These are phyloP conservation scores for Astreopora myriophthalma DNA, from an alignment of 64 coral and sea anemone genomes.

Conservation along the genomic window DNA sequence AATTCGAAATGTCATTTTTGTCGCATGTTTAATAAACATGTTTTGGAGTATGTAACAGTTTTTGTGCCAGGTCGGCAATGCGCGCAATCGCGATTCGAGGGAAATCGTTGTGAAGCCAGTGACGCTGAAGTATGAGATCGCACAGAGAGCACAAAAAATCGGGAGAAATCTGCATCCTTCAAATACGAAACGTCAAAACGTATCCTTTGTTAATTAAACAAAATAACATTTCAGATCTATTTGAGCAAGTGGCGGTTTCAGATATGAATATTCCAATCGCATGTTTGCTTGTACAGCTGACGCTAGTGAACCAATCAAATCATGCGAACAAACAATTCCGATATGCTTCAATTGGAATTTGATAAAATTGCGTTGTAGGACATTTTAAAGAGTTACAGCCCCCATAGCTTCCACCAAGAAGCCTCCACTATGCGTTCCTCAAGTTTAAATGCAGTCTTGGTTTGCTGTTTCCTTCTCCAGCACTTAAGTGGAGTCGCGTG, in stretches of 20 bases:
- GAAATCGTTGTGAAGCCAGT: too few species aligned
- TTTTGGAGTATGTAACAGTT: too few species aligned
- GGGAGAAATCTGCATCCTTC: too few species aligned
- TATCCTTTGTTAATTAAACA: neutral
- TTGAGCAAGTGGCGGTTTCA: neutral
- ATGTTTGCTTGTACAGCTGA: neutral
- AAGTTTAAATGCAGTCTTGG: neutral
- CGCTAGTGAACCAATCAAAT: neutral
- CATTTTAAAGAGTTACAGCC: too few species aligned
- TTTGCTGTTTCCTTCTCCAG: neutral
- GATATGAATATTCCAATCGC: neutral
- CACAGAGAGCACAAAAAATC: too few species aligned
- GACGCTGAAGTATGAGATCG: too few species aligned
- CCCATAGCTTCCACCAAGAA: too few species aligned
- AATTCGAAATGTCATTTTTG: too few species aligned
- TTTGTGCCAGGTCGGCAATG: too few species aligned
- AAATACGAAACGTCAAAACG: too few species aligned
- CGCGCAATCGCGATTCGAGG: too few species aligned
- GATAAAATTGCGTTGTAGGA: neutral
- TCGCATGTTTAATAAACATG: too few species aligned
- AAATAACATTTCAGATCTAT: neutral
- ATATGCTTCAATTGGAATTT: neutral
- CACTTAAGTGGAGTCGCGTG: neutral
- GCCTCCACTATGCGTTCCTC: neutral
- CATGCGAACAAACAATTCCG: neutral